Base-by-base conservation (phyloP, 1,140 invertebrate species). In the Neelides sp. region DNA sequence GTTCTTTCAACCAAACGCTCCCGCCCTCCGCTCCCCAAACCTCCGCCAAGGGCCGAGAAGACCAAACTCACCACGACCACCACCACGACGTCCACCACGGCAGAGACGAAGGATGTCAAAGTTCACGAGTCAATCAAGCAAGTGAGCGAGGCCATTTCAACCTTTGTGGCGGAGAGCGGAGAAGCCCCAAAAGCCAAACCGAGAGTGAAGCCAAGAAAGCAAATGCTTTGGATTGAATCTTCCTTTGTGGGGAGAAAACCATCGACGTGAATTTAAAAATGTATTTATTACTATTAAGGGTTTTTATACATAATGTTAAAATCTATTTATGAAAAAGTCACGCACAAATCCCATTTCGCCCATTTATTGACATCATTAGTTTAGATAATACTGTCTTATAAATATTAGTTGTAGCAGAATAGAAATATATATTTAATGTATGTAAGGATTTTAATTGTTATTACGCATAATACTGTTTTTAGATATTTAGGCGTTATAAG, bases 61-160 rank as follows among this genome's bases (percentile, higher is more conserved):
- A 54, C 51, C 24, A 30, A 41, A 20, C 26, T 37, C 32, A 24
- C n/a, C 30, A 46, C 34, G 20, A 27, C 19, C 22, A 30, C 17
- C 28, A 24, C 45, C 17, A 20, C 10, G 7, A 22, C 37, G 15
- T n/a, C 35, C 15, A 22, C 17, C 20, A 41, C 17, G 34, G 20
- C 37, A 12, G 22, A 23, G 15, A 34, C 39, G 2, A 48, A 19
- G 35, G 37, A 23, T 23, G 34, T 55, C 4, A 34, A 46, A 35
- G 48, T 61, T 20, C 59, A 61, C 30, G 59, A 61, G 17, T 61
- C 59, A 34, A 61, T 61, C 34, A 43, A 52, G 8, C 42, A 61
- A 55, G 59, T 61, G 26, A 61, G 49, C 27, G 36, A 57, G 27
- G 55, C 56, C 35, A 61, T 61, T 39, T 55, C 52, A 44, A 48